Percentiles rank a stretch among this genome's conserved stretches.
Conservation (phyloP, 2,113 vertebrate genomes). For the Gobio gobio region DNA sequence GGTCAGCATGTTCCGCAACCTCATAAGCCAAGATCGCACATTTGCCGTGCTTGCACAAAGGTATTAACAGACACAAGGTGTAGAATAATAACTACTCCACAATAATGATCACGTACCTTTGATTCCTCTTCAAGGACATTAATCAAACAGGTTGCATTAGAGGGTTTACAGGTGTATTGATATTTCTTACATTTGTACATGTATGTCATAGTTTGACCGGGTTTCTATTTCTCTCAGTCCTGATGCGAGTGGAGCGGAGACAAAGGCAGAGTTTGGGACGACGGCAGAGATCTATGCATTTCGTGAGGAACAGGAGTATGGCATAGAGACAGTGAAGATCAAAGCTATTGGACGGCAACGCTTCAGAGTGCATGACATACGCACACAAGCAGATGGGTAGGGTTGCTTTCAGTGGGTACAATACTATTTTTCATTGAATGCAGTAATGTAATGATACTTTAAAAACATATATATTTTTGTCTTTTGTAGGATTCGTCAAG, state of each 20-base stretch:
- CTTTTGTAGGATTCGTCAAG: slow-evolving; percentile 87
- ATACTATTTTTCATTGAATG: not conserved
- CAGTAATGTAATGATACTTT: not conserved
- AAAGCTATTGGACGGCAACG: slow-evolving; percentile 95
- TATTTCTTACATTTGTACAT: not conserved
- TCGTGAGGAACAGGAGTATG: slow-evolving; percentile 93
- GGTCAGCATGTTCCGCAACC: slow-evolving; percentile 95
- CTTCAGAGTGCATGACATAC: slow-evolving; percentile 94
- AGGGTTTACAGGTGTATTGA: not conserved
- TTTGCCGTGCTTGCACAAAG: slow-evolving; percentile 97
- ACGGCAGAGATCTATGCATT: slow-evolving; percentile 98
- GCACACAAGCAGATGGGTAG: slow-evolving; percentile 97
- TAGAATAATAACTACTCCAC: not conserved
- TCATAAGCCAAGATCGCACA: slow-evolving; percentile 94
- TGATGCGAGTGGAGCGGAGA: slow-evolving; percentile 79
- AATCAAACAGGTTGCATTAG: not conserved
- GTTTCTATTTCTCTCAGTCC: slow-evolving; percentile 37
- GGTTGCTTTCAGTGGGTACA: slow-evolving; percentile 49
- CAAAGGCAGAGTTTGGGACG: slow-evolving; percentile 90
- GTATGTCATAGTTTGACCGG: slow-evolving; percentile 15
- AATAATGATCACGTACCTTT: slow-evolving; percentile 1
- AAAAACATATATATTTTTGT: not conserved
- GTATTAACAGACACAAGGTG: slow-evolving; percentile 64
- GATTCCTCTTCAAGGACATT: not conserved
- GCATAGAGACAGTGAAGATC: slow-evolving; percentile 96